These are phyloP conservation scores for Phyllopteryx taeniolatus DNA, from an alignment of 2,113 vertebrate genomes.

Conservation along the genomic window DNA sequence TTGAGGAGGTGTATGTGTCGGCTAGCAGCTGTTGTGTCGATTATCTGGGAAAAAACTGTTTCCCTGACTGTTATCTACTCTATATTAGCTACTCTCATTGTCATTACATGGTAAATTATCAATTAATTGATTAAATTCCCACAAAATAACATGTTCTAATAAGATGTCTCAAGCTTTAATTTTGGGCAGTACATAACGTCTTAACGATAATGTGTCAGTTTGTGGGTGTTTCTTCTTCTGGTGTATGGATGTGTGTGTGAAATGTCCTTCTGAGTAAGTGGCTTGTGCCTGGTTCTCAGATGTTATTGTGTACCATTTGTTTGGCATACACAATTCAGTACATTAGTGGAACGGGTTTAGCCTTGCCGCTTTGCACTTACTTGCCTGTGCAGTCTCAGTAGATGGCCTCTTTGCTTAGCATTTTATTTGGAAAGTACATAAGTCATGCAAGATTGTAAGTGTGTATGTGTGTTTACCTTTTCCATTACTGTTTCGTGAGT, in stretches of 20 bases:
- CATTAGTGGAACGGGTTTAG: slow-evolving; percentile 26
- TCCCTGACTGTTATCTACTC: background rate
- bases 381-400: slow-evolving; percentile 2
- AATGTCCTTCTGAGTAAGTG: background rate
- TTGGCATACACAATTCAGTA: slow-evolving; percentile 18
- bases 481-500: slow-evolving; percentile 34
- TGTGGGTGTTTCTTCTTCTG: background rate
- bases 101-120: background rate
- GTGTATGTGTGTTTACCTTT: background rate
- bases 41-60: background rate
- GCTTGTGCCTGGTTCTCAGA: background rate
- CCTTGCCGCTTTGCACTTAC: slow-evolving; percentile 9
- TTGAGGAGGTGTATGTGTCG: background rate
- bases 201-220: background rate
- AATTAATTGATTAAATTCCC: background rate
- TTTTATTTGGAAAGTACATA: slow-evolving; percentile 15
- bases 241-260: background rate
- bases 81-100: background rate
- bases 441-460: slow-evolving; percentile 9
- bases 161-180: background rate
- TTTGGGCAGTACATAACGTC: background rate
- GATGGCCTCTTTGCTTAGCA: slow-evolving; percentile 14
- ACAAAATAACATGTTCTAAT: background rate
- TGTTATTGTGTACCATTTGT: background rate
- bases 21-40: background rate